phyloP scores from a whole-genome alignment of 2,888 invertebrate genomes.

The Meiosimyza platycephala region DNA sequence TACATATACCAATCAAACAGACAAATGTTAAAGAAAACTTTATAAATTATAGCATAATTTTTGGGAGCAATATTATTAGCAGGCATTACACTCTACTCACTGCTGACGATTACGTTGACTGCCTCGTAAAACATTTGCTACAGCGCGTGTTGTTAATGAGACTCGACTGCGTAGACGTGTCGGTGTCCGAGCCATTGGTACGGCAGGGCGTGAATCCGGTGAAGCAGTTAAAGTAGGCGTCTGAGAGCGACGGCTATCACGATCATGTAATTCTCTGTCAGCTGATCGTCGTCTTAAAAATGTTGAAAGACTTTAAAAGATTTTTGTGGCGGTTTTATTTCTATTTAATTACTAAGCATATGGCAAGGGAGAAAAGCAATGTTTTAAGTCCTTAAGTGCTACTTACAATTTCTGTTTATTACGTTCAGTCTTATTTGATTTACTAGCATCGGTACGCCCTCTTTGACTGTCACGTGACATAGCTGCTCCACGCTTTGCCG shows the following conservation, averaged over 20 bases:
- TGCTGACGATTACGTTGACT: constrained; percentile 24
- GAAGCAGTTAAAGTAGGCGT: constrained; percentile 55
- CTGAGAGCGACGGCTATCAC: constrained; percentile 54
- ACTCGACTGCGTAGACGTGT: constrained; percentile 58
- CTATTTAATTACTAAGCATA: no score
- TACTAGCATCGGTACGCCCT: constrained; percentile 35
- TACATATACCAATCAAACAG: no score
- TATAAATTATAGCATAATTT: no score
- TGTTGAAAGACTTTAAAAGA: not conserved
- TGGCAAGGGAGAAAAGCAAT: no score
- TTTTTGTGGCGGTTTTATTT: no score
- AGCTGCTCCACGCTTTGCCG: constrained; percentile 44
- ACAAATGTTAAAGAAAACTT: not conserved
- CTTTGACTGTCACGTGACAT: constrained; percentile 40
- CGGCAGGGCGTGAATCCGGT: constrained; percentile 57
- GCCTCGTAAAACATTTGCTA: constrained; percentile 55
- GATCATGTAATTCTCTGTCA: constrained; percentile 38
- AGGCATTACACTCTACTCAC: constrained; percentile 14
- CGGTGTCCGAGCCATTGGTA: constrained; percentile 59
- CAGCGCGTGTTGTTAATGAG: constrained; percentile 58
- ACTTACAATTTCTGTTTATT: constrained; percentile 56
- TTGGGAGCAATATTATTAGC: no score
- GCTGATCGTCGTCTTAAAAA: constrained; percentile 50
- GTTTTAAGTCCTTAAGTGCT: not conserved
- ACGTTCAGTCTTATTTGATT: constrained; percentile 47